Evolutionary conservation across 2,113 vertebrate species (phyloP).

Genomic region (Spea multiplicata): DNA sequence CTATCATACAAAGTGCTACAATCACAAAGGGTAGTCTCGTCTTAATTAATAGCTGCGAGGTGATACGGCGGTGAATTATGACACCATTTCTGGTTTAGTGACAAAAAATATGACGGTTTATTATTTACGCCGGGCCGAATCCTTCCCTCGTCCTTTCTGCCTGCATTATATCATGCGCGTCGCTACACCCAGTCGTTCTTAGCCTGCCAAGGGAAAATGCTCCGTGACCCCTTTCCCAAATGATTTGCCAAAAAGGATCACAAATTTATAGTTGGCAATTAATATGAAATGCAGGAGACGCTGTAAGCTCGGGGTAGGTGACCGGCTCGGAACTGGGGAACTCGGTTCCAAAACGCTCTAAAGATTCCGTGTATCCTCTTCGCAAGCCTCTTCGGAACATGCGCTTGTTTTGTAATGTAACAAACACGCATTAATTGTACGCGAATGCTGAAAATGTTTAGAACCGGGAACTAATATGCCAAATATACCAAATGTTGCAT

Average conservation of each 20-base stretch:
- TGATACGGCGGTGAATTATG: slow-evolving; percentile 18
- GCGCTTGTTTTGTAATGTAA: no score
- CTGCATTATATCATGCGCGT: slow-evolving; percentile 33
- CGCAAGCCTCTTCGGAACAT: no score
- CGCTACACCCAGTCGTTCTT: slow-evolving; percentile 33
- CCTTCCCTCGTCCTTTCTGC: slow-evolving; percentile 38
- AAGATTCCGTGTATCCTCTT: no score
- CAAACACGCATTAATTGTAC: no score
- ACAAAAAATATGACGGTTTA: slow-evolving; percentile 36
- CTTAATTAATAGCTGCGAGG: slow-evolving; percentile 25
- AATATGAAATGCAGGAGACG: slow-evolving; percentile 23
- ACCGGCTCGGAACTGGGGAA: no score
- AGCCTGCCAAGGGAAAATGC: slow-evolving; percentile 38
- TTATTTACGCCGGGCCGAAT: slow-evolving; percentile 39
- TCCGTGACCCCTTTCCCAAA: slow-evolving; percentile 29
- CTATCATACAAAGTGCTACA: not conserved
- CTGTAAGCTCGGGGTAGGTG: no score
- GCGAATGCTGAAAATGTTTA: no score
- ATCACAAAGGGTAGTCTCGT: not conserved
- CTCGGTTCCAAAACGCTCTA: no score
- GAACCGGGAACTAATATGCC: no score
- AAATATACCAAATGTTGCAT: no score
- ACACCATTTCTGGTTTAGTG: slow-evolving; percentile 35
- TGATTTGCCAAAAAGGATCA: slow-evolving; percentile 29
- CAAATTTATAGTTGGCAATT: slow-evolving; percentile 40